Evolutionary conservation across 2,113 vertebrate species (phyloP).

Genomic region (Tyto alba): DNA sequence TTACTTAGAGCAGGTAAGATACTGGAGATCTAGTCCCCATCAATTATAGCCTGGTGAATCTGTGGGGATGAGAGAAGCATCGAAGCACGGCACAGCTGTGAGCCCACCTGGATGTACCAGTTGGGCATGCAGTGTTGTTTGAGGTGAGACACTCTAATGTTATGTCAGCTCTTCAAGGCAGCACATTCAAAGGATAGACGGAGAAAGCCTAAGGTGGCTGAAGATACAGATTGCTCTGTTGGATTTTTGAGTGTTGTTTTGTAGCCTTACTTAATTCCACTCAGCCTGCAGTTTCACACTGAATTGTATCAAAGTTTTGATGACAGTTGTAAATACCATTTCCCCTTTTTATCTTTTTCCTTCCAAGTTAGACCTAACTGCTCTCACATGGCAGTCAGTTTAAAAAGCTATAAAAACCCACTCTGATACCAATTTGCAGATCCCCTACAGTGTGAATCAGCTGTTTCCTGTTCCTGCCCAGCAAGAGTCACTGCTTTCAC

Average conservation of each 20-base stretch:
- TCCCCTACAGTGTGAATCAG: background rate
- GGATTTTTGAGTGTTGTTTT: background rate
- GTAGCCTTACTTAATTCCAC: background rate
- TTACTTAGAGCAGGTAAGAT: background rate
- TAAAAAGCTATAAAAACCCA: background rate
- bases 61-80: background rate
- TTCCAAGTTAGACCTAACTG: background rate
- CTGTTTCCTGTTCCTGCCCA: constrained; percentile 28
- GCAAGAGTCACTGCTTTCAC: background rate
- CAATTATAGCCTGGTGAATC: background rate
- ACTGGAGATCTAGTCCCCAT: background rate
- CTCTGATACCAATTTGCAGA: background rate
- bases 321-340: background rate
- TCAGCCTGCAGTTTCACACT: background rate
- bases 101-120: background rate
- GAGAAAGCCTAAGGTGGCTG: background rate
- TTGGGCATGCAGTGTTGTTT: background rate
- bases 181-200: accelerated
- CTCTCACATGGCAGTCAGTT: background rate
- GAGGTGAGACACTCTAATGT: background rate
- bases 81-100: background rate
- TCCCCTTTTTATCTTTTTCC: background rate
- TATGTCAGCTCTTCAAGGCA: background rate
- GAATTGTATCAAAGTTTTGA: background rate
- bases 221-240: background rate